These are phyloP conservation scores for Trichogramma dendrolimi DNA, from an alignment of 2,888 invertebrate species.

Conservation along the genomic window DNA sequence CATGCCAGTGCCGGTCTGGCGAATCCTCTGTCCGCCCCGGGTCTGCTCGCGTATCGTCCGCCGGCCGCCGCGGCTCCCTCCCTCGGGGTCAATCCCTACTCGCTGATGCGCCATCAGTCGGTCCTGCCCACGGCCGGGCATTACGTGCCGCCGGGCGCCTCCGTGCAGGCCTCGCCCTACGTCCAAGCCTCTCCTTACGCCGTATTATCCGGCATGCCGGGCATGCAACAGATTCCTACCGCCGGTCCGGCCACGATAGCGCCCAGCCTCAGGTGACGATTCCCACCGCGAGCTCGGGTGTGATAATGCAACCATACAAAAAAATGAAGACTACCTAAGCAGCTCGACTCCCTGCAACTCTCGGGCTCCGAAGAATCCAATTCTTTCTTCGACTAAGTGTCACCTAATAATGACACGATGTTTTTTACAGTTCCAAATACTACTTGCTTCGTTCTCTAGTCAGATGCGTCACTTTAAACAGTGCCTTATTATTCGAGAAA, in stretches of 20 bases:
- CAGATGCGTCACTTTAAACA: constrained; percentile 51
- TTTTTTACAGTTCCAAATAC: constrained; percentile 28
- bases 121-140: constrained; percentile 45
- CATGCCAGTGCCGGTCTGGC: constrained; percentile 35
- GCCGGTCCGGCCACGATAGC: constrained; percentile 47
- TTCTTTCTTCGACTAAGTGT: constrained; percentile 18
- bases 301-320: constrained; percentile 78
- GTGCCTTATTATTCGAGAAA: constrained; percentile 47
- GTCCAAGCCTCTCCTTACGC: constrained; percentile 47
- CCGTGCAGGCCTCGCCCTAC: constrained; percentile 43
- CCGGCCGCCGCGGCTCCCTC: constrained; percentile 43
- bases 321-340: constrained; percentile 83
- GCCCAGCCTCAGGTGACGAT: constrained; percentile 54
- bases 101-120: constrained; percentile 52
- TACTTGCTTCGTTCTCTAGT: constrained; percentile 53
- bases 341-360: neutral
- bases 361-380: neutral
- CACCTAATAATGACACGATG: neutral
- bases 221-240: constrained; percentile 51
- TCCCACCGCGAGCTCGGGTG: constrained; percentile 48
- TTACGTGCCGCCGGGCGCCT: constrained; percentile 39
- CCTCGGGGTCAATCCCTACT: constrained; percentile 53
- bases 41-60: constrained; percentile 47
- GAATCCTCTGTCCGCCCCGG: constrained; percentile 45
- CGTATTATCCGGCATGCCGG: constrained; percentile 43